Evolutionary conservation across 2,113 vertebrate species (phyloP), one percentile per base, ranked within the genome.

Genomic region (Silurus glanis): DNA sequence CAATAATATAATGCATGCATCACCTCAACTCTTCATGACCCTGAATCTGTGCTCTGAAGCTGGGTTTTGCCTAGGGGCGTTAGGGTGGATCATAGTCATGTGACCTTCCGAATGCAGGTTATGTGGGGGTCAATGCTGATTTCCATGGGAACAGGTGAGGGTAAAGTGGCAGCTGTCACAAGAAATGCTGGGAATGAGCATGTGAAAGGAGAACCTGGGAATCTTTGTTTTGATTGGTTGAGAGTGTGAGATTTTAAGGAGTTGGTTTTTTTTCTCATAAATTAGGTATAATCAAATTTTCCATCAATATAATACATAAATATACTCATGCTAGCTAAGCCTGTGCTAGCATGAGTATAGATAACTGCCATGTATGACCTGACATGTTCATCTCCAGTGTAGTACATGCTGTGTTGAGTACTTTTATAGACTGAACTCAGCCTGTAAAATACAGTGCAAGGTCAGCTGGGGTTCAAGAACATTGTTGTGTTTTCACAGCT

Each of bases 101-200:
- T 76, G 69, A 76, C 53, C 82, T 28, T 79, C 53, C 81, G 59
- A 78, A 80, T 83, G 53, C 82, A 90, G 92, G 92, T 93, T 89
- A 82, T 87, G 71, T 90, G 28, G 87, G 88, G 92, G 90, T 91
- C 90, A 91, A 84, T 78, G 80, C 74, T 84, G 64, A 37, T 86
- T 84, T 85, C 85, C 85, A 66, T 37, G 69, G 83, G 71, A 90
- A 90, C 90, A 91, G 89, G 91, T 90, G 85, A 92, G 83, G 87
- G 85, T 37, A 83, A 81, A 80, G 84, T 64, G 58, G 86, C 94
- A 95, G 94, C 92, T 94, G 93, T 89, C 62, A 21, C 4, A n/a
- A 80, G 85, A 89, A 92, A 93, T 93, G 85, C 80, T 53, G 85
- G 64, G 87, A 92, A 89, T 89, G 91, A 94, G 93, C 93, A 94